Evolutionary conservation across 37 sponge, comb jelly and placozoan species (phyloP).

Genomic region (Geodia barretti): DNA sequence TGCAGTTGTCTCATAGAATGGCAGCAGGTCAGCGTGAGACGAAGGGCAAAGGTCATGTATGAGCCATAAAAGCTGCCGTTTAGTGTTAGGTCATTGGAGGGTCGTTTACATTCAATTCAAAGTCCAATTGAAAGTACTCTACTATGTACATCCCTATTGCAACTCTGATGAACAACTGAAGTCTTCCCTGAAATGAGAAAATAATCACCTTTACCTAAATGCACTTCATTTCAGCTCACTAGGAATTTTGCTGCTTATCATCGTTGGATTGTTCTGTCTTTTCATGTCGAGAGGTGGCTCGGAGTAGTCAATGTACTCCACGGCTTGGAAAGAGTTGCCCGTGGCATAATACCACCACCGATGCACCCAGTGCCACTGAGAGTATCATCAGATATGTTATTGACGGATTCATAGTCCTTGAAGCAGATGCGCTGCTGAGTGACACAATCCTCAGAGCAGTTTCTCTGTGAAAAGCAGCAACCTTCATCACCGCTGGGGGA

Average conservation of each 20-base stretch:
- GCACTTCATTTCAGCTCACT: too few species aligned
- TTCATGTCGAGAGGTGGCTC: neutral
- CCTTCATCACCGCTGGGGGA: neutral
- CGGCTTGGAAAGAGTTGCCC: too few species aligned
- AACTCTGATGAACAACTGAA: neutral
- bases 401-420: neutral
- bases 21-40: neutral
- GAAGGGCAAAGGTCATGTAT: neutral
- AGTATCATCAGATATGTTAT: neutral
- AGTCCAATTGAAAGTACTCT: neutral
- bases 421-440: neutral
- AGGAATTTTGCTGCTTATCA: too few species aligned
- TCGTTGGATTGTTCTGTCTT: too few species aligned
- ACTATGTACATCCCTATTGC: neutral
- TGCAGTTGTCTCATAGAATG: neutral
- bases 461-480: neutral
- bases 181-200: neutral
- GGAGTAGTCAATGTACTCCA: neutral
- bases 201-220: neutral
- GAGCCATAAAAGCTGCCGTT: neutral
- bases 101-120: neutral
- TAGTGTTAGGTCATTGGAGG: neutral
- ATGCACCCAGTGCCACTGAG: neutral
- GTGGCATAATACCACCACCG: neutral
- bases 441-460: neutral